These are phyloP conservation scores for Vulpes vulpes DNA, from an alignment of 2,113 vertebrate genomes.

Conservation along the genomic window DNA sequence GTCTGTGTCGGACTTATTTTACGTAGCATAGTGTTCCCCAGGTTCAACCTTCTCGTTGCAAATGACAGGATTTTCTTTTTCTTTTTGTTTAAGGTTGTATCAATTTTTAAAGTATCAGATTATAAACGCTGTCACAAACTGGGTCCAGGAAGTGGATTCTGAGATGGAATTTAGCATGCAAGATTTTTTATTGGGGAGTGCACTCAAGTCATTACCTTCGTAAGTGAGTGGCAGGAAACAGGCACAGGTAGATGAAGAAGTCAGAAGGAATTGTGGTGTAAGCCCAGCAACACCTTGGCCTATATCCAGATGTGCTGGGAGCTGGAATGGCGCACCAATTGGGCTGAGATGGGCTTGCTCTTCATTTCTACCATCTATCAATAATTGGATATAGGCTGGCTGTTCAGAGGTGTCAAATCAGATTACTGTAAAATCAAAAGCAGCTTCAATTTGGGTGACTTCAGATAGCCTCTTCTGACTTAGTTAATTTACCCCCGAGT, in stretches of 20 bases:
- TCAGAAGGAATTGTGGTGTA: background rate
- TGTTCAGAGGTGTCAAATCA: background rate
- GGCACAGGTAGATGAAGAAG: background rate
- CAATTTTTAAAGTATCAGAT: background rate
- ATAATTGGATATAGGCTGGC: background rate
- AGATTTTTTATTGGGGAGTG: background rate
- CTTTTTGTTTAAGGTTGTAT: background rate
- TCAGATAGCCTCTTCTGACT: background rate
- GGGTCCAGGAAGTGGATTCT: background rate
- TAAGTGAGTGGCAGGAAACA: background rate
- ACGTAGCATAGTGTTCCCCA: background rate
- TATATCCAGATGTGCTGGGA: background rate
- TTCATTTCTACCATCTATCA: background rate
- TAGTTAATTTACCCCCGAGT: background rate
- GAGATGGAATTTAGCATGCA: background rate
- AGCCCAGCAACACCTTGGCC: background rate
- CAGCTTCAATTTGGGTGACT: background rate
- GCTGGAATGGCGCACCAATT: background rate
- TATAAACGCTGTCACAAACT: background rate
- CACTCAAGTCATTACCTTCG: background rate
- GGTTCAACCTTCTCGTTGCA: background rate
- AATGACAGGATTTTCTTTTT: background rate
- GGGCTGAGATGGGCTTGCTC: background rate
- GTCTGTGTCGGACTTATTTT: background rate
- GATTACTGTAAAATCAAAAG: background rate